Base-by-base conservation (phyloP, 1,140 invertebrate species). In the Plodia interpunctella region DNA sequence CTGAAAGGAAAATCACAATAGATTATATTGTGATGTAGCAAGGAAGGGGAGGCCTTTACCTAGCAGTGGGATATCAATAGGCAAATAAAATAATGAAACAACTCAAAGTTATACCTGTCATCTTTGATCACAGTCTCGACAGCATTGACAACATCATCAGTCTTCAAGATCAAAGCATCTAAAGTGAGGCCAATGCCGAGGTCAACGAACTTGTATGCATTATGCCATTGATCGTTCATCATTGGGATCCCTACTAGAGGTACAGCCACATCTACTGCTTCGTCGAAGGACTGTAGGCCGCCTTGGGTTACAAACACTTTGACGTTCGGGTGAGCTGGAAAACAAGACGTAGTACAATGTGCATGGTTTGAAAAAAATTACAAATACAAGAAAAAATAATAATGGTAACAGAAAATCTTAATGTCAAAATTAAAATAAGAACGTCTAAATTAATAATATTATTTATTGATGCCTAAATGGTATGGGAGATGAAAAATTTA, bases 271-370 rank as follows among this genome's bases (percentile, higher is more conserved):
- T 90, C 85, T 1, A 92, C 77, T 0, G 91, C 89, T 71, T 93
- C 92, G 55, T 90, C 90, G 11, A 88, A 76, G 30, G 92, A 92
- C 50, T 91, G 87, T 50, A 90, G 77, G 1, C 92, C 92, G 50
- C 92, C 92, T 65, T 93, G 92, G 13, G 89, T 91, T 6, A 93
- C 85, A 62, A 93, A 93, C 2, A 90, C 57, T 66, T 85, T 81
- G 8, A 90, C 62, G 44, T 91, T 91, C 8, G 79, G 75, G 74
- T 93, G 91, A 15, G 66, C 90, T 91, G 59, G 20, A 65, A 68
- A 44, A 3, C 1, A 32, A 32, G 3, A 32, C 10, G 11, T n/a
- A 51, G 15, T 17, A 65, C n/a, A n/a, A n/a, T n/a, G n/a, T n/a
- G n/a, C n/a, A n/a, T n/a, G n/a, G n/a, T n/a, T n/a, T n/a, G n/a